Conservation (phyloP, 2,888 invertebrate genomes). For the Caenorhabditis sp. region DNA sequence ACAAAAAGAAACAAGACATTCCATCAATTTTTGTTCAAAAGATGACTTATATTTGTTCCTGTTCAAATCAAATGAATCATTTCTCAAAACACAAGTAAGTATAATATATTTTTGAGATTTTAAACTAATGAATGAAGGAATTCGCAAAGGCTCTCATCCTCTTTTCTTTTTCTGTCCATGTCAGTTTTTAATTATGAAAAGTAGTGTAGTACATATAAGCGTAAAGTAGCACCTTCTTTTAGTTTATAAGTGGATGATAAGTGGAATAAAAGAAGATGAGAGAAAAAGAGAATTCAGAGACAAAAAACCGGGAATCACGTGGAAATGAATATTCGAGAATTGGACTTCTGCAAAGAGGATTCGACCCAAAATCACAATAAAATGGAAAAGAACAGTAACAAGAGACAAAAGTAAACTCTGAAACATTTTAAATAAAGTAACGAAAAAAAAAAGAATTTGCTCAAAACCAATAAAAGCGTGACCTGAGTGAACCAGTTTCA, state of each 20-base stretch:
- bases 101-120: neutral
- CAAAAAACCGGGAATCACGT: too few relatives aligned
- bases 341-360: too few relatives aligned
- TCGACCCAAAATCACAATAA: too few relatives aligned
- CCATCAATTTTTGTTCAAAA: conserved; percentile 1
- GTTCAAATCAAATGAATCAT: conserved; percentile 4
- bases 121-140: neutral
- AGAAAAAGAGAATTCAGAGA: conserved; percentile 12
- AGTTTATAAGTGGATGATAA: conserved; percentile 26
- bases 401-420: too few relatives aligned
- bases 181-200: conserved; percentile 40
- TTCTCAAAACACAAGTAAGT: neutral
- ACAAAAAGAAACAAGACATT: neutral
- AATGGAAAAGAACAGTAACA: too few relatives aligned
- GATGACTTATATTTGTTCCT: neutral
- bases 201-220: neutral
- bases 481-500: too few relatives aligned
- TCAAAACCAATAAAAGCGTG: too few relatives aligned
- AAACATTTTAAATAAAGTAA: too few relatives aligned
- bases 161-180: conserved; percentile 22
- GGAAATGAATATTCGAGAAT: too few relatives aligned
- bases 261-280: conserved; percentile 11
- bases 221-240: conserved; percentile 1
- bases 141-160: conserved; percentile 14
- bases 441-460: too few relatives aligned